These are phyloP conservation scores for Zophobas morio DNA, from an alignment of 1,140 invertebrate species.

Conservation along the genomic window DNA sequence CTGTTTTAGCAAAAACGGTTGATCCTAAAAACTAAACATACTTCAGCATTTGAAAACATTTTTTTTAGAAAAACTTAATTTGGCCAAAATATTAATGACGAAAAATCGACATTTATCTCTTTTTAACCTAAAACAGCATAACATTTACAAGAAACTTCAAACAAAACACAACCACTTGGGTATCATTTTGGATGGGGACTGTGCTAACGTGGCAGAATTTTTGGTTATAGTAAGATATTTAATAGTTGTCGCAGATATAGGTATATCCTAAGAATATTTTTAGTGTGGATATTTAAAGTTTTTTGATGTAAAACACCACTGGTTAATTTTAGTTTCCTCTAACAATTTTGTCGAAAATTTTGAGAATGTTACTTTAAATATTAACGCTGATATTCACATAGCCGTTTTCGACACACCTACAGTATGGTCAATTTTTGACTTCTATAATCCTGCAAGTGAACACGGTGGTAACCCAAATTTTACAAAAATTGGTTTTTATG, in stretches of 20 bases:
- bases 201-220: slow-evolving; percentile 14
- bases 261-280: not conserved
- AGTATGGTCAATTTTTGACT: slow-evolving; percentile 31
- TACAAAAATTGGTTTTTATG: slow-evolving; percentile 42
- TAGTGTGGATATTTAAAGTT: slow-evolving; percentile 33
- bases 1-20: slow-evolving; percentile 36
- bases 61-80: slow-evolving; percentile 32
- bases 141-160: slow-evolving; percentile 7
- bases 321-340: slow-evolving; percentile 30
- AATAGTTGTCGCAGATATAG: not conserved
- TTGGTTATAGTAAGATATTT: slow-evolving; percentile 19
- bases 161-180: slow-evolving; percentile 18
- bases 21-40: not conserved
- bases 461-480: slow-evolving; percentile 47
- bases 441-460: slow-evolving; percentile 49
- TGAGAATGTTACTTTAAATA: slow-evolving; percentile 44
- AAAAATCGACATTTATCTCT: slow-evolving; percentile 1
- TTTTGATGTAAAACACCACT: slow-evolving; percentile 51
- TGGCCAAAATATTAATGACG: slow-evolving; percentile 38
- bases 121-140: slow-evolving; percentile 11
- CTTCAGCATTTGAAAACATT: not conserved
- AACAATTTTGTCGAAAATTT: slow-evolving; percentile 10
- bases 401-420: slow-evolving; percentile 3
- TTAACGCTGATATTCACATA: slow-evolving; percentile 48
- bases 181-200: slow-evolving; percentile 46